phyloP scores from a whole-genome alignment of 2,888 invertebrate genomes.

The Eudasyphora cyanicolor region DNA sequence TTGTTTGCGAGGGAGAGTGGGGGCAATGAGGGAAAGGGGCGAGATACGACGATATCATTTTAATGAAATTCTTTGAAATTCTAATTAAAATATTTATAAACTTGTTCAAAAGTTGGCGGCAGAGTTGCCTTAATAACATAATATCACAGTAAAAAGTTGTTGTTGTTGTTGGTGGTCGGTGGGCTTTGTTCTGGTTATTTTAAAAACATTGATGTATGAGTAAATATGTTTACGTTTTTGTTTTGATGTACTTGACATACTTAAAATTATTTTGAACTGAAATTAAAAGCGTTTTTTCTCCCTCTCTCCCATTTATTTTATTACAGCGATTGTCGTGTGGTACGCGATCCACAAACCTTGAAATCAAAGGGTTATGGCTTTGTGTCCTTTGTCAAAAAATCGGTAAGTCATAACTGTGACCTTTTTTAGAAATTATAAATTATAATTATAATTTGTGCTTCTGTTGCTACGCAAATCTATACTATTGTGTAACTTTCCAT shows the following conservation, averaged over 20 bases:
- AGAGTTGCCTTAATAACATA: background rate
- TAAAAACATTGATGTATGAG: background rate
- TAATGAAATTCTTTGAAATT: slow-evolving; percentile 27
- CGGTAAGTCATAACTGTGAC: slow-evolving; percentile 85
- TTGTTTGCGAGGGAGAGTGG: no score
- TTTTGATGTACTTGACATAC: background rate
- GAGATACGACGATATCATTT: slow-evolving; percentile 29
- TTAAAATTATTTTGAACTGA: background rate
- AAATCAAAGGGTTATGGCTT: slow-evolving; percentile 99
- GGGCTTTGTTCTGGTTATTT: slow-evolving; percentile 10
- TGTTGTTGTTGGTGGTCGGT: slow-evolving; percentile 27
- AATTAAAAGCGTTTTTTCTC: background rate
- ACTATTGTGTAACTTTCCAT: no score
- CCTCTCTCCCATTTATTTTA: slow-evolving; percentile 16
- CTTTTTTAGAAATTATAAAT: no score
- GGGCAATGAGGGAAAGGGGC: background rate
- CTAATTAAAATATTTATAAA: slow-evolving; percentile 36
- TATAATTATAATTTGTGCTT: no score
- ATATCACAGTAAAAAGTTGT: background rate
- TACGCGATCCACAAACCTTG: slow-evolving; percentile 98
- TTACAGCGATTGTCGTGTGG: slow-evolving; percentile 97
- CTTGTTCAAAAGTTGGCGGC: slow-evolving; percentile 3
- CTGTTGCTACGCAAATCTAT: no score
- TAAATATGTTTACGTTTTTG: background rate
- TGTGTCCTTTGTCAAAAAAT: slow-evolving; percentile 99